These are phyloP conservation scores for Madoqua kirkii DNA, from an alignment of 2,113 vertebrate species.

Conservation along the genomic window DNA sequence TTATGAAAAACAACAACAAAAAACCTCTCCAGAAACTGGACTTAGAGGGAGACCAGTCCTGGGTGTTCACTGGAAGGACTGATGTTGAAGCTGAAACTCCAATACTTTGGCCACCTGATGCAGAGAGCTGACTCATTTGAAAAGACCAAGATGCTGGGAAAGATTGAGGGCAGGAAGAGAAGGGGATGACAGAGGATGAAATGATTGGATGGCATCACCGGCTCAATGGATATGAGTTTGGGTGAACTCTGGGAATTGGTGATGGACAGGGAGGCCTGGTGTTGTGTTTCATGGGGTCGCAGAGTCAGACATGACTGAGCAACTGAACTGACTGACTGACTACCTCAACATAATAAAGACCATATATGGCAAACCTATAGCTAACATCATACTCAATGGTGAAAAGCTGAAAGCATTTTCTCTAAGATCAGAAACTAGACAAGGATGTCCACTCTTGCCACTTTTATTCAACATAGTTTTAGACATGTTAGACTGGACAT, in stretches of 20 bases:
- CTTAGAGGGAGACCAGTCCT: background rate
- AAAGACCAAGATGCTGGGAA: background rate
- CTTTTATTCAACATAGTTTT: background rate
- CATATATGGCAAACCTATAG: background rate
- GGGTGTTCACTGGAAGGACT: background rate
- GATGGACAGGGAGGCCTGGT: background rate
- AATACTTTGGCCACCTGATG: background rate
- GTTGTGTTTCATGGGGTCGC: background rate
- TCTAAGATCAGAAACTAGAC: background rate
- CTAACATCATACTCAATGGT: background rate
- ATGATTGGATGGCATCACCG: background rate
- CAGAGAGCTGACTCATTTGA: background rate
- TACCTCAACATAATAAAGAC: background rate
- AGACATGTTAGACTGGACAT: background rate
- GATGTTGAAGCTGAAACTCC: background rate
- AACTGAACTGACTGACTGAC: background rate
- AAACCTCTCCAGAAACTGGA: background rate
- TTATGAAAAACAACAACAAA: background rate
- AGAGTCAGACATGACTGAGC: background rate
- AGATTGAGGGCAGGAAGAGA: background rate
- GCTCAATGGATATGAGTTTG: background rate
- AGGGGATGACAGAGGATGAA: background rate
- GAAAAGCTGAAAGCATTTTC: background rate
- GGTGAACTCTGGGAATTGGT: background rate
- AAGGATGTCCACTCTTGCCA: background rate